Evolutionary conservation across 2,113 vertebrate genomes (phyloP), one percentile per base, ranked within the genome.

Genomic region (Ursus arctos): DNA sequence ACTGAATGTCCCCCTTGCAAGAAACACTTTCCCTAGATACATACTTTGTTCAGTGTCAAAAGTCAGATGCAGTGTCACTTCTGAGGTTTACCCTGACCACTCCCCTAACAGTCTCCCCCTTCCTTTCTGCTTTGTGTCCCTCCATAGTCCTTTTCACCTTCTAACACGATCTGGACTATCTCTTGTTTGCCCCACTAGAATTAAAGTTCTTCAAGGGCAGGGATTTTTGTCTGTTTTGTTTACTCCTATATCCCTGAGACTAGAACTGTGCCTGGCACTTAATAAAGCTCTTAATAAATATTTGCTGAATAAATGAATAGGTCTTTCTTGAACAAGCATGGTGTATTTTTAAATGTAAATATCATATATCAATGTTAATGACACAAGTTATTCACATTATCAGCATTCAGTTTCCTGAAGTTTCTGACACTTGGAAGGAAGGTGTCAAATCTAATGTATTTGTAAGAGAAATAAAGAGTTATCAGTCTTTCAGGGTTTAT

Each of bases 401-500:
- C 28, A 65, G 6, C 72, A 89, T 83, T 86, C 31, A 16, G 33
- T 82, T 83, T 61, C 82, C 65, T 31, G 33, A 24, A 43, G 43
- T 93, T 94, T 91, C 72, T 89, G 67, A 87, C 33, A 81, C 55
- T 94, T 74, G 47, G 26, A 93, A 87, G 59, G 57, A 95, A 51
- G 36, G 21, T 96, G 72, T 84, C 59, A 81, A 55, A 61, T 88
- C 40, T 93, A 83, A 84, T 81, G 3, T 84, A 16, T 88, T 36
- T 91, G 26, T 31, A 82, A 26, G 36, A 36, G 47, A 83, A 85
- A 80, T 83, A 91, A 95, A 55, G 36, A 93, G 6, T 43, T 71
- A 88, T 69, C 61, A 67, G 55, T 84, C 71, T 81, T 85, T 88
- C 43, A 6, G 43, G 0, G 88, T 93, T 95, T 91, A 24, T 3